Percentiles rank a stretch among this genome's conserved stretches.
Evolutionary conservation across 1,140 invertebrate species (phyloP).

Genomic region (Drosophila pallidifrons): DNA sequence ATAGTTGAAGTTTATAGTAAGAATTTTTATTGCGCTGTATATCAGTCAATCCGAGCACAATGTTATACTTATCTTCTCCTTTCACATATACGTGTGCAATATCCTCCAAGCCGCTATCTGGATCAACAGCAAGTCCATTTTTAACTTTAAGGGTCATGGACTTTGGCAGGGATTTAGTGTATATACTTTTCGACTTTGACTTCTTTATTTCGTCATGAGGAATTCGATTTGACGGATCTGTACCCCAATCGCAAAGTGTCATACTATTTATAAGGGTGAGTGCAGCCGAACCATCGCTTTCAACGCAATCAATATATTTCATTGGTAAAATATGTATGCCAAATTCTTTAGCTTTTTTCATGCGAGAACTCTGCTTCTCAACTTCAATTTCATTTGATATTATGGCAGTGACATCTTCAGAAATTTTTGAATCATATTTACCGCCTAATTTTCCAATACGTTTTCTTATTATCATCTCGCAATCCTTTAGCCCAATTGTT

Average conservation of each 20-base stretch:
- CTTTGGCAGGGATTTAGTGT: constrained; percentile 88
- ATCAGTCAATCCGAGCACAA: constrained; percentile 93
- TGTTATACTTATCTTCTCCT: constrained; percentile 89
- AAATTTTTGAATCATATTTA: constrained; percentile 88
- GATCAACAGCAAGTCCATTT: constrained; percentile 95
- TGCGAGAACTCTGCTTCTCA: constrained; percentile 88
- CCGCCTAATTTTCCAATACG: constrained; percentile 92
- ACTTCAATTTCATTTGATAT: constrained; percentile 91
- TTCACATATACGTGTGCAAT: constrained; percentile 92
- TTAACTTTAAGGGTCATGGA: constrained; percentile 93
- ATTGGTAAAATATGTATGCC: constrained; percentile 93
- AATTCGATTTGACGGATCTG: constrained; percentile 88
- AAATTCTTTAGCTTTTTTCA: constrained; percentile 88
- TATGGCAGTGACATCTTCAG: constrained; percentile 89
- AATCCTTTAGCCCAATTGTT: constrained; percentile 87
- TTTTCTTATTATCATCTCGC: constrained; percentile 89
- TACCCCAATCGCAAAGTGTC: constrained; percentile 92
- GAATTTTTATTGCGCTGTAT: constrained; percentile 95
- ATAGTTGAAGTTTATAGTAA: constrained; percentile 97
- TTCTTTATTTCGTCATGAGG: constrained; percentile 87
- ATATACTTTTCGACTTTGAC: constrained; percentile 88
- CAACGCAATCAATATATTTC: constrained; percentile 91
- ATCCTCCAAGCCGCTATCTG: constrained; percentile 93
- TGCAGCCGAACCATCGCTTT: constrained; percentile 86
- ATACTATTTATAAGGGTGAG: constrained; percentile 89